Evolutionary conservation across 2,113 vertebrate species (phyloP), one percentile per base, ranked within the genome.

Genomic region (Ciconia maguari): DNA sequence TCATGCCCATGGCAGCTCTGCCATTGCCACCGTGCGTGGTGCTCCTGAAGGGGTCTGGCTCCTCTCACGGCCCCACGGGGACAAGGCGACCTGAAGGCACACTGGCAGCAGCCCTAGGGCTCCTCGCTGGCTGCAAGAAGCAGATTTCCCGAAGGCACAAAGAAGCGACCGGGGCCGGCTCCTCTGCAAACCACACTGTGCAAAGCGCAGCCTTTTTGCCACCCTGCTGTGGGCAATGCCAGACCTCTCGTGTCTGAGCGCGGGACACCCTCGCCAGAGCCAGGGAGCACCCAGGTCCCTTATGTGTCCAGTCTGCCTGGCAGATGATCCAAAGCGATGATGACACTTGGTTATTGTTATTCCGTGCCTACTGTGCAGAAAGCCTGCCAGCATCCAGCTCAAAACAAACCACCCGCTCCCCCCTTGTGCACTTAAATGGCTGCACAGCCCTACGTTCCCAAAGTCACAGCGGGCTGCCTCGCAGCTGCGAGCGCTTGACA

Each of bases 121-220:
- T 93, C 44, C 55, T 36, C 1, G 5, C 46, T 44, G 69, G 25
- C 55, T 48, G 8, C 55, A 26, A 48, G n/a, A 34, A 57, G n/a
- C 12, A 75, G 48, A 34, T 48, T 64, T 72, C 41, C 77, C 13
- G 6, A 41, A 82, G 44, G 44, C n/a, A 71, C 6, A 1, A 64
- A 62, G 69, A 34, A 61, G 13, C 0, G 0, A 70, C 10, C 6
- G 7, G 19, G 0, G 0, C 17, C 0, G 0, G 41, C 64, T 85
- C 32, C 81, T 81, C 77, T 48, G 48, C 65, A 66, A 80, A 38
- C 24, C 34, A 34, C 42, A 7, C 13, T 2, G 6, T 34, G 48
- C 61, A 42, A 78, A 26, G 9, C 12, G 2, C 36, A 66, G n/a
- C 15, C 60, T 72, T 74, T 72, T 16, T n/a, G 69, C 11, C 52